Evolutionary conservation across 1,140 invertebrate genomes (phyloP).

Genomic region (Pteromalus puparum): DNA sequence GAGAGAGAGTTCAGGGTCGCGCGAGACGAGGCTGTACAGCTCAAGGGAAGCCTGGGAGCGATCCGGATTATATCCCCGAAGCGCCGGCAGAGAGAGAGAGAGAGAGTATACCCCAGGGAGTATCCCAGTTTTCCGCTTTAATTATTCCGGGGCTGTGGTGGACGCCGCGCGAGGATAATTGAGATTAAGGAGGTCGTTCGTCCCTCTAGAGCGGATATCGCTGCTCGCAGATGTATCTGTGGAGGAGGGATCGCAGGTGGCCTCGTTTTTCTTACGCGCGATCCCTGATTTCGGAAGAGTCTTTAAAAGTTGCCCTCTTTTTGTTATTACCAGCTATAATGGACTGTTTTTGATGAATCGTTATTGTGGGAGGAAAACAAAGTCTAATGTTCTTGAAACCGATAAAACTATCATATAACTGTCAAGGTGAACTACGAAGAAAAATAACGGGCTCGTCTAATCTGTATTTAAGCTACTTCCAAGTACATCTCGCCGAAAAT

Average conservation of each 20-base stretch:
- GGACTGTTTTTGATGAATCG: no score
- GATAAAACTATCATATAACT: no score
- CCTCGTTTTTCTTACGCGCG: background rate
- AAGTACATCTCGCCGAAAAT: no score
- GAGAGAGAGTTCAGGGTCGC: slow-evolving; percentile 56
- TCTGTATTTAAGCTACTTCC: no score
- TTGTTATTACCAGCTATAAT: no score
- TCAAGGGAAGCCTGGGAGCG: background rate
- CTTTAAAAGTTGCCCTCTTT: background rate
- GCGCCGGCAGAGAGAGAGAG: background rate
- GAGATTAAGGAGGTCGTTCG: slow-evolving; percentile 40
- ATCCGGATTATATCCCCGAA: slow-evolving; percentile 54
- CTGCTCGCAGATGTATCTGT: background rate
- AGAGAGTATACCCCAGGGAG: background rate
- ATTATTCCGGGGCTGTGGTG: slow-evolving; percentile 65
- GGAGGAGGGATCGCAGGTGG: background rate
- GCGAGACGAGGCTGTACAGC: slow-evolving; percentile 51
- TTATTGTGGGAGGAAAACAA: no score
- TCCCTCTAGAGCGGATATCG: background rate
- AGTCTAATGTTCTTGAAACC: no score
- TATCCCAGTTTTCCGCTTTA: slow-evolving; percentile 56
- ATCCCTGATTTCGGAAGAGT: background rate
- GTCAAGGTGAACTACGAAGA: background rate
- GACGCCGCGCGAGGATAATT: slow-evolving; percentile 52
- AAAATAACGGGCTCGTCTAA: background rate